These are phyloP conservation scores for Protonibea diacanthus DNA, from an alignment of 2,797 vertebrate genomes.

Conservation along the genomic window DNA sequence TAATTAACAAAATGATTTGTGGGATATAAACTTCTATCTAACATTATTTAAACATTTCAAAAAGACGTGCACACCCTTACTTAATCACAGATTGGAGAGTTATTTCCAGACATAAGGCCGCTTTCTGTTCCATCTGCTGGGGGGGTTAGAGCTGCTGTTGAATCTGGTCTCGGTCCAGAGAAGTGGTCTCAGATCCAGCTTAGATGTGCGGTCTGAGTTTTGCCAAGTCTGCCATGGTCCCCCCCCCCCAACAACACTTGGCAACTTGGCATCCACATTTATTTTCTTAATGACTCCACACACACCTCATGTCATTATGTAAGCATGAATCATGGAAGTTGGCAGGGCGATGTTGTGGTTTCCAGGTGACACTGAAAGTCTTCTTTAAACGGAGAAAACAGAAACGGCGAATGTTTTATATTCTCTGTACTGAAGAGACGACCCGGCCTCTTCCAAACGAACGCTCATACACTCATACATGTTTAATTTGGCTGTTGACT, in stretches of 20 bases:
- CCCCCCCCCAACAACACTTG: neutral
- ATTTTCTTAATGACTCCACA: slow-evolving; percentile 42
- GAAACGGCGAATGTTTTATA: neutral
- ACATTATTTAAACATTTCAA: neutral
- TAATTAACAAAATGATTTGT: neutral
- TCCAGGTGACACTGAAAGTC: slow-evolving; percentile 40
- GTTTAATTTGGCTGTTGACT: neutral
- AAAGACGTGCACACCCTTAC: neutral
- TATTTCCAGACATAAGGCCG: neutral
- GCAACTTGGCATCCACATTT: slow-evolving; percentile 10
- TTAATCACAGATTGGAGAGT: neutral
- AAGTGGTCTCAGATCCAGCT: slow-evolving; percentile 5
- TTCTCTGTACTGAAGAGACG: neutral
- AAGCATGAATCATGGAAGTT: slow-evolving; percentile 48
- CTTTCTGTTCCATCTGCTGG: neutral
- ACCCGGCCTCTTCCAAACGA: too few species aligned
- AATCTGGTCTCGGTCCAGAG: slow-evolving; percentile 9
- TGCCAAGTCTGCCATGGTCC: slow-evolving; percentile 3
- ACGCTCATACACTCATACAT: neutral
- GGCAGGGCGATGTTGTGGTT: slow-evolving; percentile 23
- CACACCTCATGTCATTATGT: slow-evolving; percentile 14
- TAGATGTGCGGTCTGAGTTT: neutral
- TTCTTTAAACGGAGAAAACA: slow-evolving; percentile 15
- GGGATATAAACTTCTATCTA: neutral
- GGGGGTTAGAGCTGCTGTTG: slow-evolving; percentile 1